Percentiles rank a stretch among this genome's conserved stretches.
Evolutionary conservation across 2,888 invertebrate genomes (phyloP).

Genomic region (Lithophane semibrunnea): DNA sequence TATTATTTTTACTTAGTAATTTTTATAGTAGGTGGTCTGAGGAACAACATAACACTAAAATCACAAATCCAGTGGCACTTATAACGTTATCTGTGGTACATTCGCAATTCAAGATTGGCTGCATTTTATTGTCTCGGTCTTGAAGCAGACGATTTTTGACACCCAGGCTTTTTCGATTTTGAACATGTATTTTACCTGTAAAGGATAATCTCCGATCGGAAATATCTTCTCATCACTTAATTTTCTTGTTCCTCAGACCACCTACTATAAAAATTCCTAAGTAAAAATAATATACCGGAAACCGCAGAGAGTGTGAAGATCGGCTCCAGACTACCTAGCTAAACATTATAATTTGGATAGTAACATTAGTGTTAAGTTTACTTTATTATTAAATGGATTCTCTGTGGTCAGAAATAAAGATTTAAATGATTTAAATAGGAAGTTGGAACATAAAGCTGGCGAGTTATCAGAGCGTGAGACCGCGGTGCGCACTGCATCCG

Average conservation of each 20-base stretch:
- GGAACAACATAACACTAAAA: constrained; percentile 54
- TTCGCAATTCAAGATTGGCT: constrained; percentile 50
- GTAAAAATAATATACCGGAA: not conserved
- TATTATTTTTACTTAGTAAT: not conserved
- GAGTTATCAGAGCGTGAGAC: constrained; percentile 6
- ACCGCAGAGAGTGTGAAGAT: not conserved
- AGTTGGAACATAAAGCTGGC: constrained; percentile 6
- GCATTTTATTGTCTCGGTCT: constrained; percentile 45
- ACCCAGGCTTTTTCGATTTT: constrained; percentile 18
- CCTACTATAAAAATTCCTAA: not conserved
- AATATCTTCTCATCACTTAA: constrained; percentile 2
- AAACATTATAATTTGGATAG: not conserved
- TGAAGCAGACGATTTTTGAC: constrained; percentile 30
- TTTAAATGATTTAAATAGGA: constrained; percentile 6
- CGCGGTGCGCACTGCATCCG: constrained; percentile 17
- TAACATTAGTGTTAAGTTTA: not conserved
- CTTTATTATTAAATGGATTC: not conserved
- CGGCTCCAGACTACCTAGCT: not conserved
- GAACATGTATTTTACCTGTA: constrained; percentile 21
- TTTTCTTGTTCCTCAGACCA: not conserved
- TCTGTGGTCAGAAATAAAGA: not conserved
- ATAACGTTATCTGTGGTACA: constrained; percentile 52
- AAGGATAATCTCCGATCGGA: constrained; percentile 1
- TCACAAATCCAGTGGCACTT: constrained; percentile 43
- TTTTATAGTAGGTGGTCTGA: constrained; percentile 12